Base-by-base conservation (phyloP, 2,888 invertebrate genomes). In the Homarus gammarus region DNA sequence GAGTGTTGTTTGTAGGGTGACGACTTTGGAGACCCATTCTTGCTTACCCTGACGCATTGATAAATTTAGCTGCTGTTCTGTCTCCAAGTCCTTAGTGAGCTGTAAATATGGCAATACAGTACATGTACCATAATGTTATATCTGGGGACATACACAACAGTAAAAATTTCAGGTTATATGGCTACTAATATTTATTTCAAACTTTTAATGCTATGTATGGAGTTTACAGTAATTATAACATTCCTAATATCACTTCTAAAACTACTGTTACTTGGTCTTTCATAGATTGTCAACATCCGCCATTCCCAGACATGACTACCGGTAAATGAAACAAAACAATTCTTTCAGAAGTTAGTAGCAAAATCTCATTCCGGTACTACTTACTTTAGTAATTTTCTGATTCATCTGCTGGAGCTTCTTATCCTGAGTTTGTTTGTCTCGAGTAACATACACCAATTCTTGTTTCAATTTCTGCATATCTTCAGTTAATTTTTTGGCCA, bases 21-120 rank as follows among this genome's bases (percentile, higher is more conserved):
- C 89, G 15, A 92, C 84, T 49, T 87, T 87, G 22, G 77, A 38
- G 27, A 87, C 82, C 87, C 85, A 88, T 33, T 88, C 89, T 22
- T 90, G 78, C 93, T 97, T 97, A 94, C 98, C 98, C 84, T 95
- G 95, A 92, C 96, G 95, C 92, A 98, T 94, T 33, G 97, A 96
- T 93, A 96, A 95, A 89, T 97, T 97, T 93, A 99, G 95, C 92
- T 97, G 96, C 91, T 96, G 96, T 94, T 99, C 98, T 93, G 98
- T 98, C 15, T 96, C 95, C 87, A 98, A 94, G 93, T 97, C 97
- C 40, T 90, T 89, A 18, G 49, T 64, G 12, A 84, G 77, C 89
- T 90, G 78, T 18, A 87, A 64, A 56, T 33, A 49, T 12, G 49
- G 15, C 8, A 49, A 49, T 8, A 49, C 8, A 49, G 49, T 1